phyloP scores from a whole-genome alignment of 2,888 invertebrate species.

The Anoncus sp. region DNA sequence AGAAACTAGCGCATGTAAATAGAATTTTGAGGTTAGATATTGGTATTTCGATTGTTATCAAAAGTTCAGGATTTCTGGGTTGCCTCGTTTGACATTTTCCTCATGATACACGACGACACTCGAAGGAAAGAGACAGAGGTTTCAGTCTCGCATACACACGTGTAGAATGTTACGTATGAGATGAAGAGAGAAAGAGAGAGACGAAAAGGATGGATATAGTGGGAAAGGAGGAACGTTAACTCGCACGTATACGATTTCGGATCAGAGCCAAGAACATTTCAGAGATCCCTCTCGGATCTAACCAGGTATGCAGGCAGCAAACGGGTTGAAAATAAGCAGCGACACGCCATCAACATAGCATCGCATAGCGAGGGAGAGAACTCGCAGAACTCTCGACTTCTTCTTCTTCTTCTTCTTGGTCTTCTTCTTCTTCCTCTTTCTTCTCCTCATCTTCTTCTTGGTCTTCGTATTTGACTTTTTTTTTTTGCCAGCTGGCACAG shows the following conservation, averaged over 20 bases:
- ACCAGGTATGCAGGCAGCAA: conserved; percentile 80
- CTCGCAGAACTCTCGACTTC: conserved; percentile 52
- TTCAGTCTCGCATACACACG: conserved; percentile 21
- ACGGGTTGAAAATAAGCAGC: conserved; percentile 81
- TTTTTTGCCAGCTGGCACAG: conserved; percentile 83
- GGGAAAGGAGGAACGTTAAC: conserved; percentile 45
- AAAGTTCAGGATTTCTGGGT: neutral
- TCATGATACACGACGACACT: neutral
- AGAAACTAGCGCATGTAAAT: neutral
- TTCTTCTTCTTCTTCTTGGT: conserved; percentile 24
- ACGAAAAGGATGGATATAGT: conserved; percentile 27
- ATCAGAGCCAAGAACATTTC: conserved; percentile 79
- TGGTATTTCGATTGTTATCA: neutral
- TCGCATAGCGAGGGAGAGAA: conserved; percentile 77
- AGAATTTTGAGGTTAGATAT: conserved; percentile 2
- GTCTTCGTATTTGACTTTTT: conserved; percentile 81
- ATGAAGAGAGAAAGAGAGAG: conserved; percentile 24
- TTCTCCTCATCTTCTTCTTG: conserved; percentile 5
- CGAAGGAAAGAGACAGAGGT: neutral
- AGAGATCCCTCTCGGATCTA: conserved; percentile 78
- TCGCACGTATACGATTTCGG: conserved; percentile 77
- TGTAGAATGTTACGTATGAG: conserved; percentile 31
- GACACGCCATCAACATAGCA: conserved; percentile 82
- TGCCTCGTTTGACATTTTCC: conserved; percentile 17
- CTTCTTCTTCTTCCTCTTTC: conserved; percentile 7